Evolutionary conservation across 2,113 vertebrate species (phyloP).

Genomic region (Dipodomys stephensi): DNA sequence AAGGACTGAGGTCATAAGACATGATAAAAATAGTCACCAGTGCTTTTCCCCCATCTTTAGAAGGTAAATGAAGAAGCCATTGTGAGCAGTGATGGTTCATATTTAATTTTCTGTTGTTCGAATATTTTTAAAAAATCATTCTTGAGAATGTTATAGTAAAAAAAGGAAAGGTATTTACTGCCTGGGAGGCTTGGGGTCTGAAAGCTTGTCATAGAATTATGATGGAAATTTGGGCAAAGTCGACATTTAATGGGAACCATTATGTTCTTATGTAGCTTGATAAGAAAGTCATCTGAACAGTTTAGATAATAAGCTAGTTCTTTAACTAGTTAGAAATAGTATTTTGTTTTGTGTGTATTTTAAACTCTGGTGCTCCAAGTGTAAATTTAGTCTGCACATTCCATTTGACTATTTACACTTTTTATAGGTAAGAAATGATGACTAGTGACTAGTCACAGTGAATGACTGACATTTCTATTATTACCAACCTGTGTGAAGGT

Average conservation of each 20-base stretch:
- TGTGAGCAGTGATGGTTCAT: slow-evolving; percentile 41
- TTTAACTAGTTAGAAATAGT: background rate
- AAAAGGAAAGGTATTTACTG: slow-evolving; percentile 45
- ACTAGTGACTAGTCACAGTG: background rate
- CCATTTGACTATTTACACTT: slow-evolving; percentile 16
- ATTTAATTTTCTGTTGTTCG: slow-evolving; percentile 8
- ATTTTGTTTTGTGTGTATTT: slow-evolving; percentile 34
- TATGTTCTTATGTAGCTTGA: slow-evolving; percentile 3
- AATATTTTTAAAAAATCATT: slow-evolving; percentile 38
- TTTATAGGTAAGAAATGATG: background rate
- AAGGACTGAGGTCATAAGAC: background rate
- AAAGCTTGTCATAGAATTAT: slow-evolving; percentile 40
- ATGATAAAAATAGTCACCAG: slow-evolving; percentile 9
- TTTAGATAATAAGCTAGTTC: background rate
- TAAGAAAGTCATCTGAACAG: slow-evolving; percentile 13
- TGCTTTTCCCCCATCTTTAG: background rate
- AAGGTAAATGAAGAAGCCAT: slow-evolving; percentile 15
- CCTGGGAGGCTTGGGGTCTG: background rate
- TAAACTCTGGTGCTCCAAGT: background rate
- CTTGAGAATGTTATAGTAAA: slow-evolving; percentile 35
- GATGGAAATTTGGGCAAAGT: slow-evolving; percentile 52
- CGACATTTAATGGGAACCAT: background rate
- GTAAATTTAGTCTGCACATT: background rate
- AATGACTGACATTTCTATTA: slow-evolving; percentile 35
- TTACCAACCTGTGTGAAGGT: background rate